Percentiles rank a stretch among this genome's conserved stretches.
phyloP scores from a whole-genome alignment of 2,888 invertebrate genomes.

The Gastracanthus pulcherrimus region DNA sequence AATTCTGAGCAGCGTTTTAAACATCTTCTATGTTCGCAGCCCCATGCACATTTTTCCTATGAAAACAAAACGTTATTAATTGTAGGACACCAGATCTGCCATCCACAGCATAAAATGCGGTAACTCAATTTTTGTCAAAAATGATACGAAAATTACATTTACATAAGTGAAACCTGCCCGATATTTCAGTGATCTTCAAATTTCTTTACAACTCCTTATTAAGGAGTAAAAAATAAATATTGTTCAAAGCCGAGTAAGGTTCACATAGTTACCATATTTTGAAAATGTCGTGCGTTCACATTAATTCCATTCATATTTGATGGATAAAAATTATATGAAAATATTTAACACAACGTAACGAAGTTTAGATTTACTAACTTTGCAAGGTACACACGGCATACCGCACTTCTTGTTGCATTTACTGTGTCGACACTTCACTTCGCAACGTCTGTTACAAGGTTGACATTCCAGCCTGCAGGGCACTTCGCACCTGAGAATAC shows the following conservation, averaged over 20 bases:
- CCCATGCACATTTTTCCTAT: conserved; percentile 19
- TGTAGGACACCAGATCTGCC: no score
- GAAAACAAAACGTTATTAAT: no score
- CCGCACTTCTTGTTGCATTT: conserved; percentile 36
- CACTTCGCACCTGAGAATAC: conserved; percentile 24
- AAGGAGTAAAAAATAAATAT: no score
- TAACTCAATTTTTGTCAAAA: no score
- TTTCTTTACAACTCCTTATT: no score
- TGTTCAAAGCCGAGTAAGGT: no score
- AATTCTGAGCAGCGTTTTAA: neutral
- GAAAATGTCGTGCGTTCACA: neutral
- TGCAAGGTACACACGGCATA: conserved; percentile 17
- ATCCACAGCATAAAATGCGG: no score
- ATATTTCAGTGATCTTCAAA: no score
- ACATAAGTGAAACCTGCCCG: no score
- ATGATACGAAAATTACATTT: no score
- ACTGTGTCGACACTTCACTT: conserved; percentile 14
- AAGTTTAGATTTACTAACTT: neutral
- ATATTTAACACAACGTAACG: no score
- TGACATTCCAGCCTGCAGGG: conserved; percentile 23
- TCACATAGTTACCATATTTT: no score
- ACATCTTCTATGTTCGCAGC: conserved; percentile 19
- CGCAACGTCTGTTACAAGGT: conserved; percentile 20
- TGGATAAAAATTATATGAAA: neutral
- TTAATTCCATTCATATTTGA: neutral